Evolutionary conservation across 2,888 invertebrate genomes (phyloP).

Genomic region (Coelopa pilipes): DNA sequence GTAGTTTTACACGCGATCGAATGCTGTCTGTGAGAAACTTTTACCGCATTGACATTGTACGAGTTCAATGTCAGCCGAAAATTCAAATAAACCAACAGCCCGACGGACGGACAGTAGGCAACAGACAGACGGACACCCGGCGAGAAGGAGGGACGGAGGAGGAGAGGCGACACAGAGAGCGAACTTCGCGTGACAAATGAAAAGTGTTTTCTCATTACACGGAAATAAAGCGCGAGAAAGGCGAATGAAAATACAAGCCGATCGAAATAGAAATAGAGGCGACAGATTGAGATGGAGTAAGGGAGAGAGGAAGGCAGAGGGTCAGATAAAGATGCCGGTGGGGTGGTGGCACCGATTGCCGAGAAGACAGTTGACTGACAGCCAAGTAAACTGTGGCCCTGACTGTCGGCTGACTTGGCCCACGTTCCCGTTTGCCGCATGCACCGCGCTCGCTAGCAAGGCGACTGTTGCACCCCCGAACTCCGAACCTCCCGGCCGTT

Average conservation of each 20-base stretch:
- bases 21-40: conserved; percentile 34
- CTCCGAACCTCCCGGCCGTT: no score
- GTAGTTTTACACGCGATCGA: not conserved
- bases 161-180: conserved; percentile 41
- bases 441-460: no score
- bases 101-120: conserved; percentile 13
- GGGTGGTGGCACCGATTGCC: not conserved
- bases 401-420: not conserved
- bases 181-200: conserved; percentile 12
- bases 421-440: not conserved
- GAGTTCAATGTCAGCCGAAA: conserved; percentile 59
- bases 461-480: no score
- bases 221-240: conserved; percentile 46
- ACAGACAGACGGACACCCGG: not conserved
- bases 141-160: conserved; percentile 42
- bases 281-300: not conserved
- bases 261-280: not conserved
- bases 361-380: conserved; percentile 7
- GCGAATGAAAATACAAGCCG: not conserved
- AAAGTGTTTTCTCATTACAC: conserved; percentile 51
- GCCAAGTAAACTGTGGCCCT: no score
- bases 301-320: not conserved
- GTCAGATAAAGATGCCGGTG: not conserved
- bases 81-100: conserved; percentile 59
- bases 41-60: conserved; percentile 58